A percentile compares a stretch with the other conserved stretches of the same genome.
Evolutionary conservation across 92 coral and sea anemone species (phyloP).

Genomic region (Meandrina meandrites): DNA sequence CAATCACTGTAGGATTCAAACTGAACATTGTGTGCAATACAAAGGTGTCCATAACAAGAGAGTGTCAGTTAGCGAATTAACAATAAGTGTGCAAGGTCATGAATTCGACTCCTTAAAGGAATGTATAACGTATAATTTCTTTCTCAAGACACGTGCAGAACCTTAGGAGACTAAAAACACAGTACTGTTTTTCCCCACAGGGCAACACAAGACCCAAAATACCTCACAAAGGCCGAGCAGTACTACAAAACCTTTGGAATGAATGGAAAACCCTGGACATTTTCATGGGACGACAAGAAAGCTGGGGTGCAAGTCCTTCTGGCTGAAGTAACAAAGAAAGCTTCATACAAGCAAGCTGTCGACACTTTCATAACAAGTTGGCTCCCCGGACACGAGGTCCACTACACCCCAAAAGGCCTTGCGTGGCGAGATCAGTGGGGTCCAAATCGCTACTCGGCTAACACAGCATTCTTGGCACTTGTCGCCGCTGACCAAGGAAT

Average conservation of each 20-base stretch:
- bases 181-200: not conserved
- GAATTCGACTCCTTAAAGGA: not conserved
- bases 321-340: constrained; percentile 63
- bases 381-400: constrained; percentile 74
- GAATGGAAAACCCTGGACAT: constrained; percentile 61
- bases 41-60: not conserved
- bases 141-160: not conserved
- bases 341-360: constrained; percentile 50
- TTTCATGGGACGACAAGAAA: constrained; percentile 85
- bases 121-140: too few relatives aligned
- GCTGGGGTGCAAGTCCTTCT: constrained; percentile 80
- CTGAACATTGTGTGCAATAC: not conserved
- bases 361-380: constrained; percentile 64
- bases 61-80: not conserved
- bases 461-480: constrained; percentile 88
- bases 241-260: constrained; percentile 58
- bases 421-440: constrained; percentile 94
- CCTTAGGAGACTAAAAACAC: not conserved
- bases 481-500: constrained; percentile 83
- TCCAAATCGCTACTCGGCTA: constrained; percentile 88
- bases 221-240: constrained; percentile 75
- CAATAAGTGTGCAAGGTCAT: too few relatives aligned
- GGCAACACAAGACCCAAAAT: constrained; percentile 65
- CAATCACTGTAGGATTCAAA: not conserved
- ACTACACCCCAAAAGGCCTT: constrained; percentile 85